phyloP scores from a whole-genome alignment of 2,113 vertebrate genomes.

The Polyodon spathula region DNA sequence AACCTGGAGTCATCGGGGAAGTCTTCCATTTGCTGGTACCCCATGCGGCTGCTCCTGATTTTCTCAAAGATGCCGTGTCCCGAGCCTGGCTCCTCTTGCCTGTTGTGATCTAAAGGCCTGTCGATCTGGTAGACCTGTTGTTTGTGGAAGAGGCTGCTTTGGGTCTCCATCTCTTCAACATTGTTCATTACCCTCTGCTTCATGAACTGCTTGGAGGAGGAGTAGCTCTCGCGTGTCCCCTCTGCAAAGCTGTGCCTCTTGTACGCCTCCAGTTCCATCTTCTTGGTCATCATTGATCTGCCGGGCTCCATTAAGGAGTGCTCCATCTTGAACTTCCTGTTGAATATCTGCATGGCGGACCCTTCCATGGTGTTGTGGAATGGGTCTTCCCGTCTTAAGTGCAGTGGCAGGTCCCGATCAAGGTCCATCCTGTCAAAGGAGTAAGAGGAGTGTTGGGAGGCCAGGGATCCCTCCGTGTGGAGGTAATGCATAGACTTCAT shows the following conservation, averaged over 20 bases:
- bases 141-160: slow-evolving; percentile 65
- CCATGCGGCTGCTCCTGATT: slow-evolving; percentile 49
- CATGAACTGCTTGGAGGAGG: slow-evolving; percentile 59
- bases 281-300: slow-evolving; percentile 51
- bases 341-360: slow-evolving; percentile 43
- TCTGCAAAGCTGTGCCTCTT: slow-evolving; percentile 73
- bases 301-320: slow-evolving; percentile 35
- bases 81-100: slow-evolving; percentile 45
- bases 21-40: slow-evolving; percentile 58
- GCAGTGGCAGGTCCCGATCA: slow-evolving; percentile 57
- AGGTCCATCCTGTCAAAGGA: slow-evolving; percentile 55
- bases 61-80: slow-evolving; percentile 58
- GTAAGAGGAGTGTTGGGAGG: slow-evolving; percentile 51
- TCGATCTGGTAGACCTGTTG: slow-evolving; percentile 52
- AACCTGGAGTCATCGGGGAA: slow-evolving; percentile 50
- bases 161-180: slow-evolving; percentile 72
- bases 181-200: slow-evolving; percentile 65
- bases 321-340: slow-evolving; percentile 37
- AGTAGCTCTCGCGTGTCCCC: slow-evolving; percentile 61
- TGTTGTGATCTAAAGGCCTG: slow-evolving; percentile 14
- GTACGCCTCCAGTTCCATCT: slow-evolving; percentile 59
- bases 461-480: slow-evolving; percentile 44
- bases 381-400: slow-evolving; percentile 58
- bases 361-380: slow-evolving; percentile 53
- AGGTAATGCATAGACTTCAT: slow-evolving; percentile 55